Base-by-base conservation (phyloP, 2,888 invertebrate species). In the Epirrhoe alternata region DNA sequence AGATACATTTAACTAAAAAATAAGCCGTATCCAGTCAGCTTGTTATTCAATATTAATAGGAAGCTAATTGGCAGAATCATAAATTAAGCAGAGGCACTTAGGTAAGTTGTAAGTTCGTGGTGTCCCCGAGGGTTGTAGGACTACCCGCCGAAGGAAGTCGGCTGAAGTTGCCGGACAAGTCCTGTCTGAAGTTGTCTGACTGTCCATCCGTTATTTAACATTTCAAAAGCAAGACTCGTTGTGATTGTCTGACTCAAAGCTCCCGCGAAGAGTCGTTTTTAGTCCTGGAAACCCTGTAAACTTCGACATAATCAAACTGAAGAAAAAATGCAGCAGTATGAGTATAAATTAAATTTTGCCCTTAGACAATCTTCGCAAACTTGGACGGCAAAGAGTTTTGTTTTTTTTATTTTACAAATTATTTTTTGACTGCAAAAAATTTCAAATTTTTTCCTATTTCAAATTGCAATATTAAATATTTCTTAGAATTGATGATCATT, bases 81-180 rank as follows among this genome's bases (percentile, higher is more conserved):
- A 52, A 64, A 68, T 63, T 66, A 68, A 69, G 62, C 68, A 69
- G 35, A 50, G 58, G 49, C 66, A 64, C 63, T 69, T 68, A 68
- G 42, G 33, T 5, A 47, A 63, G 63, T 63, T 63, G 50, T 50
- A 68, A 69, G 69, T 66, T 72, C 12, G 61, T 14, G 53, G 57
- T 53, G 61, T 62, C 66, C 64, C 67, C 64, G 51, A 59, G 65
- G 69, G 62, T 51, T 10, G 49, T 38, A 38, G 38, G 45, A 62
- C 60, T 45, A 53, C 61, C 12, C 64, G 54, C 38, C n/a, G 35
- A 58, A 59, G 63, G 65, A 30, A 31, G 52, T 57, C 51, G 51
- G 16, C 12, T 50, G 24, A 52, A 47, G 38, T 33, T 61, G 45
- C 64, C 66, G 63, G 64, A 49, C 55, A 49, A 61, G 49, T 51